Evolutionary conservation across 2,113 vertebrate species (phyloP).

Genomic region (Macrotis lagotis): DNA sequence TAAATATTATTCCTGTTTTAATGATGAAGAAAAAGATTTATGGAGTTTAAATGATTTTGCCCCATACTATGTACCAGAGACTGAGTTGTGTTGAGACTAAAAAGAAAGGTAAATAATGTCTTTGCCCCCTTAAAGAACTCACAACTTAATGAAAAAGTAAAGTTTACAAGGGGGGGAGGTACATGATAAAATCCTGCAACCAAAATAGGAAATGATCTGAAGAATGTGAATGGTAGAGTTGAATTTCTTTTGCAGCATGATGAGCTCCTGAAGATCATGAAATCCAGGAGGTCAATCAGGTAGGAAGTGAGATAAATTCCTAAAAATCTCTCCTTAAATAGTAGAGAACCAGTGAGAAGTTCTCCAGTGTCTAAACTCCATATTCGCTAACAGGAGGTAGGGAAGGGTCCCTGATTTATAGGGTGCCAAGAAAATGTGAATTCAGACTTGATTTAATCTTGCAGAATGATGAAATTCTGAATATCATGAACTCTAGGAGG

Average conservation of each 20-base stretch:
- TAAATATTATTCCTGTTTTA: background rate
- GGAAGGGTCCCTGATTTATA: background rate
- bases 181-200: background rate
- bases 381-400: background rate
- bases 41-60: background rate
- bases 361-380: background rate
- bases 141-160: background rate
- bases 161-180: background rate
- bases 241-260: background rate
- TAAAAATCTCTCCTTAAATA: background rate
- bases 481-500: background rate
- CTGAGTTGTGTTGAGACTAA: background rate
- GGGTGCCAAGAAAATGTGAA: background rate
- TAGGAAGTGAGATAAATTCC: background rate
- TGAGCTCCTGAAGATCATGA: background rate
- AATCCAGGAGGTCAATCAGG: background rate
- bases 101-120: background rate
- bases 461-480: background rate
- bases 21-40: background rate
- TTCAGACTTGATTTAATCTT: background rate
- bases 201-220: background rate
- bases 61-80: background rate
- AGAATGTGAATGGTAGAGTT: background rate
- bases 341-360: background rate
- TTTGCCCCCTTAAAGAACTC: background rate